phyloP scores from a whole-genome alignment of 2,113 vertebrate genomes.

The Neodontobutis hainanensis region DNA sequence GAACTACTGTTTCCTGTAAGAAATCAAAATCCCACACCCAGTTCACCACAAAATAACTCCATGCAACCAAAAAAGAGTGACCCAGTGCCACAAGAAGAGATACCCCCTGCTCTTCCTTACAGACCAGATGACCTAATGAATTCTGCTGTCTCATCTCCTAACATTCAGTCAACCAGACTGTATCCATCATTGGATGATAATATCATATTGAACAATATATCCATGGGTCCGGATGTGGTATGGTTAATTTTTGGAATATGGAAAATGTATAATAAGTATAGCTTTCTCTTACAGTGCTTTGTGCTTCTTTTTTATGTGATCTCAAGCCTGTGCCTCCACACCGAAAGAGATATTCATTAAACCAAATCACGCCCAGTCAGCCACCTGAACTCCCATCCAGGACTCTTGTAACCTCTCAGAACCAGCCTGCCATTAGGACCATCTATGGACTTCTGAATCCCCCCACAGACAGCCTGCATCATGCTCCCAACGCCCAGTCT shows the following conservation, averaged over 20 bases:
- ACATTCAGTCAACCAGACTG: conserved; percentile 26
- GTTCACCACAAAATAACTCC: neutral
- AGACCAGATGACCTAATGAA: conserved; percentile 12
- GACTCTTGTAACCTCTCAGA: conserved; percentile 17
- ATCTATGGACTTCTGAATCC: conserved; percentile 5
- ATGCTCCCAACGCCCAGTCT: neutral
- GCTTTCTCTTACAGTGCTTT: neutral
- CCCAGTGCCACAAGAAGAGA: neutral
- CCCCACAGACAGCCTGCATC: neutral
- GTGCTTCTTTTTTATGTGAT: neutral
- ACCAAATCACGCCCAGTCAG: neutral
- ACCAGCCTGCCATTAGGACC: conserved; percentile 25
- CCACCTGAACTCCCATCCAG: conserved; percentile 57
- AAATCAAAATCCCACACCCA: neutral
- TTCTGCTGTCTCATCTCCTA: neutral
- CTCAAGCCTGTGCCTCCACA: conserved; percentile 39
- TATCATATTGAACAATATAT: neutral
- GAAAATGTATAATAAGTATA: neutral
- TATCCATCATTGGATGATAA: conserved; percentile 65
- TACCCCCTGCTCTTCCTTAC: conserved; percentile 50
- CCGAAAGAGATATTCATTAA: conserved; percentile 20
- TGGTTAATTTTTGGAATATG: neutral
- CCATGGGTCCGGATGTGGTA: conserved; percentile 41
- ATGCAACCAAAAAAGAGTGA: neutral
- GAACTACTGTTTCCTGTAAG: conserved; percentile 60